Conservation (phyloP, 2,797 vertebrate genomes). For the Chiroxiphia lanceolata region DNA sequence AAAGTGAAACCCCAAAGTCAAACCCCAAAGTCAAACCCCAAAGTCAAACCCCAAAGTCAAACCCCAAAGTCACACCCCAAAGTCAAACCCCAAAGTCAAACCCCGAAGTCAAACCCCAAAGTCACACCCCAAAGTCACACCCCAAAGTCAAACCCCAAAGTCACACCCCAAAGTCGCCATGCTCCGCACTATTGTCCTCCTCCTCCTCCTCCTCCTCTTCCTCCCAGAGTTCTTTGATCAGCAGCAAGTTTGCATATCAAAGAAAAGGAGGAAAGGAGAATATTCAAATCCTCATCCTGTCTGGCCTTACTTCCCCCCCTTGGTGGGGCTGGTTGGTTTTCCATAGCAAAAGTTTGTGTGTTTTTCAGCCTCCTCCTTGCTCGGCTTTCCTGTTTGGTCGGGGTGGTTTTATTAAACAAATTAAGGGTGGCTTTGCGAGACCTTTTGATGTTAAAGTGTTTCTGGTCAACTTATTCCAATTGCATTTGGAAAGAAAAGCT, state of each 20-base stretch:
- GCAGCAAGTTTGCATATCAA: slow-evolving; percentile 17
- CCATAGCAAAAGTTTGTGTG: not conserved
- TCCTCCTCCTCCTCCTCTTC: no score
- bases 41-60: no score
- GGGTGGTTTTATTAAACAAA: not conserved
- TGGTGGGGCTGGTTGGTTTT: not conserved
- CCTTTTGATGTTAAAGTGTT: not conserved
- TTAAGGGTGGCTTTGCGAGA: not conserved
- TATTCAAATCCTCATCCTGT: not conserved
- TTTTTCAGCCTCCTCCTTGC: not conserved
- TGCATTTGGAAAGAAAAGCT: not conserved
- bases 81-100: no score
- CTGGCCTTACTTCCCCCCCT: not conserved
- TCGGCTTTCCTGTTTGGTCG: not conserved
- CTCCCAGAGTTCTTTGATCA: not conserved
- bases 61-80: no score
- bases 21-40: no score
- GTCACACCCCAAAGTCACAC: no score
- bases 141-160: no score
- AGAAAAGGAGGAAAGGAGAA: not conserved
- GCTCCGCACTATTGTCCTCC: not conserved
- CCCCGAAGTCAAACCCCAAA: no score
- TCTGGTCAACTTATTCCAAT: not conserved
- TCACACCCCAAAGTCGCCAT: not conserved
- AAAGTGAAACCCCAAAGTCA: not conserved